Percentiles rank a stretch among this genome's conserved stretches.
These are phyloP conservation scores for Anagyrus pseudococci DNA, from an alignment of 2,888 invertebrate genomes.

Conservation along the genomic window DNA sequence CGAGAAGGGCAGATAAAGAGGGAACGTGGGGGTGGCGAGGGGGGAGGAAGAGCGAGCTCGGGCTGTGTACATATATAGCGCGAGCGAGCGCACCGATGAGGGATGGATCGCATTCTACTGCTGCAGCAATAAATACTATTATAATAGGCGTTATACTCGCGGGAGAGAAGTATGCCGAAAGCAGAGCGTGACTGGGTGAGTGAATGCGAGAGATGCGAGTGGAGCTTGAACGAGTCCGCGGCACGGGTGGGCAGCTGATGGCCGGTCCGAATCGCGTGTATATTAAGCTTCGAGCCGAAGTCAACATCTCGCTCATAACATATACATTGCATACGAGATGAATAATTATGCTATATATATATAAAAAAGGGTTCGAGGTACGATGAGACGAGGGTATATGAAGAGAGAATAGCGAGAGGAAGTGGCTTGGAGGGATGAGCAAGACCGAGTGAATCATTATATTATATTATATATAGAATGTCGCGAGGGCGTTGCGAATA, in stretches of 20 bases:
- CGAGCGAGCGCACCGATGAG: not conserved
- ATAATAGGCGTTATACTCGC: constrained; percentile 54
- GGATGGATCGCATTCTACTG: constrained; percentile 51
- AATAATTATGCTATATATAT: not conserved
- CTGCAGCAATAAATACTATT: constrained; percentile 66
- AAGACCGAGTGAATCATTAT: constrained; percentile 11
- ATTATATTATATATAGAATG: constrained; percentile 2
- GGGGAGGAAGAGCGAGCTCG: not conserved
- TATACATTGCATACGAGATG: not conserved
- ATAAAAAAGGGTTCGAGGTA: not conserved
- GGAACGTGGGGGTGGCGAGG: not conserved
- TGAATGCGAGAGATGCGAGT: constrained; percentile 2
- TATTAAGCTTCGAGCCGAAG: too few relatives aligned
- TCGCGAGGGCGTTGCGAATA: constrained; percentile 16
- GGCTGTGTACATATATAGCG: not conserved
- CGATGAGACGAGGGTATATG: not conserved
- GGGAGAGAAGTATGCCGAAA: not conserved
- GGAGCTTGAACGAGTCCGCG: not conserved
- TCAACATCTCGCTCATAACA: too few relatives aligned
- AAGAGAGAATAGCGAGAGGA: not conserved
- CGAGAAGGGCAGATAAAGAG: not conserved
- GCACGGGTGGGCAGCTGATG: not conserved
- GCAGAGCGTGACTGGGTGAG: constrained; percentile 1
- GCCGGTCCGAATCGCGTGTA: too few relatives aligned
- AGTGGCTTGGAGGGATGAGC: not conserved